These are phyloP conservation scores for Frankliniella intonsa DNA, from an alignment of 2,888 invertebrate species.

Conservation along the genomic window DNA sequence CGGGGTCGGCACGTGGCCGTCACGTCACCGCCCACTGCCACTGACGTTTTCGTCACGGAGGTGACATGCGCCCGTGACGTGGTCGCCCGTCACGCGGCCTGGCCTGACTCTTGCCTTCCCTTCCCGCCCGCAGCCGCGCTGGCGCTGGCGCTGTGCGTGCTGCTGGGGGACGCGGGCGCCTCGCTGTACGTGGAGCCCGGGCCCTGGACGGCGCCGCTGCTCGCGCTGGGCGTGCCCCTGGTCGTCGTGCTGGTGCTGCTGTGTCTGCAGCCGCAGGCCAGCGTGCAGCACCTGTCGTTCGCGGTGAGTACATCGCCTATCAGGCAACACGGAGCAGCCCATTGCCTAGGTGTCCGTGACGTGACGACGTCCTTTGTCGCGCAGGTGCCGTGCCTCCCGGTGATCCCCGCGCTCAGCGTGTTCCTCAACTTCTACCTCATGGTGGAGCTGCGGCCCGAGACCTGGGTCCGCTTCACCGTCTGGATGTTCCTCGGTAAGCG, in stretches of 20 bases:
- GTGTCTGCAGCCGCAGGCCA: slow-evolving; percentile 17
- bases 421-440: slow-evolving; percentile 51
- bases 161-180: not conserved
- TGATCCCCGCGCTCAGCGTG: slow-evolving; percentile 48
- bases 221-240: not conserved
- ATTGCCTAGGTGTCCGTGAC: not conserved
- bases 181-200: not conserved
- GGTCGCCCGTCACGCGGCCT: too few species aligned
- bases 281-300: not conserved
- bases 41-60: too few species aligned
- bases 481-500: slow-evolving; percentile 49
- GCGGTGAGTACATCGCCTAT: not conserved
- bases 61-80: too few species aligned
- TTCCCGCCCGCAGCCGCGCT: not conserved
- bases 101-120: too few species aligned
- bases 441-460: slow-evolving; percentile 47
- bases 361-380: not conserved
- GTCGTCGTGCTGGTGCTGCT: not conserved
- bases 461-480: slow-evolving; percentile 48
- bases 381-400: slow-evolving; percentile 40
- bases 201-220: slow-evolving; percentile 10
- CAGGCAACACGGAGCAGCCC: too few species aligned
- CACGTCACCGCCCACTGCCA: too few species aligned
- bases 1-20: too few species aligned
- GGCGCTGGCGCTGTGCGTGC: slow-evolving; percentile 6